Evolutionary conservation across 2,888 invertebrate genomes (phyloP).

Genomic region (Phoronis australis): DNA sequence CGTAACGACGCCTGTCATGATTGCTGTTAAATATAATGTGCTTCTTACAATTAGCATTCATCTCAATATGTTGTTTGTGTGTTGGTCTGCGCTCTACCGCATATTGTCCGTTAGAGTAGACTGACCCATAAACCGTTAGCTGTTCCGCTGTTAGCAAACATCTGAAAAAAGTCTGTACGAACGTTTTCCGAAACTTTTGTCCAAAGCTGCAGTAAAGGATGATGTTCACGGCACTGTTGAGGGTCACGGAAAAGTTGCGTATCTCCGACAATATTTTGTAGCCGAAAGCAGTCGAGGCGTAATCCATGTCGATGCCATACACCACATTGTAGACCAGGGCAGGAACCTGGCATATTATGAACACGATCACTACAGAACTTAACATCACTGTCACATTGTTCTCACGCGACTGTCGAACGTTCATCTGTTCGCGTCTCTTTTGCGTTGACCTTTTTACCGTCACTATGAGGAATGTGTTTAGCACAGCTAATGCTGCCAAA

Average conservation of each 20-base stretch:
- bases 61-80: too few species aligned
- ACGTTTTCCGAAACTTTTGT: conserved; percentile 72
- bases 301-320: conserved; percentile 61
- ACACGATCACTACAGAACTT: conserved; percentile 87
- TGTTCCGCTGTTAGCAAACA: conserved; percentile 13
- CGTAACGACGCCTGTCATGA: too few species aligned
- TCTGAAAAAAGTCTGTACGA: conserved; percentile 42
- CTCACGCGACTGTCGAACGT: conserved; percentile 83
- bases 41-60: too few species aligned
- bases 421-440: conserved; percentile 76
- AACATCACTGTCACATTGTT: conserved; percentile 93
- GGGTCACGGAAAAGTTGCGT: conserved; percentile 81
- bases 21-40: too few species aligned
- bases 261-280: conserved; percentile 39
- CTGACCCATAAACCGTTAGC: too few species aligned
- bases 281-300: conserved; percentile 58
- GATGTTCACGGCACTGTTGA: conserved; percentile 96
- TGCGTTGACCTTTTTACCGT: conserved; percentile 85
- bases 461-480: conserved; percentile 75
- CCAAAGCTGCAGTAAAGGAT: conserved; percentile 97
- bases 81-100: too few species aligned
- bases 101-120: too few species aligned
- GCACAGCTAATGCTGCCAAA: conserved; percentile 77
- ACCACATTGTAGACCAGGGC: conserved; percentile 63
- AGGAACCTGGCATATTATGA: conserved; percentile 83